Evolutionary conservation across 2,113 vertebrate species (phyloP), one percentile per base, ranked within the genome.

Genomic region (Fulica atra): DNA sequence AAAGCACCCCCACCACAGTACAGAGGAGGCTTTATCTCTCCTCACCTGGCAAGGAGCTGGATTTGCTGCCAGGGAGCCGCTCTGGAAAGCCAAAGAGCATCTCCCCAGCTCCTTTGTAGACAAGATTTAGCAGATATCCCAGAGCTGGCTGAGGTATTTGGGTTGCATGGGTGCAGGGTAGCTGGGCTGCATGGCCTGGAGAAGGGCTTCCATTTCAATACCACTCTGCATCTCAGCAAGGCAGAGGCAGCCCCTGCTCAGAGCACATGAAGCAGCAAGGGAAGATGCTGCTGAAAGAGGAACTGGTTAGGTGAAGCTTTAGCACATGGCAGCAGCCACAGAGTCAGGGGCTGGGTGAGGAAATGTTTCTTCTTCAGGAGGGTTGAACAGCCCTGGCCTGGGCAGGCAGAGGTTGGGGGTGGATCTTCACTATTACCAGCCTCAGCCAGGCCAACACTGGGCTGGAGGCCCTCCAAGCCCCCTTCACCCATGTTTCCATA

Each of bases 11-110:
- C 18, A 46, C 44, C 44, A 18, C 17, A 46, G 44, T 18, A 19
- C 44, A 46, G 44, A 46, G 44, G 17, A 46, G 16, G 8, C 28
- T 31, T 26, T 10, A 33, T 9, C 11, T 36, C 42, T n/a, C 25
- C 23, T 16, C 31, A 6, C 7, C 5, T 0, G 1, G 13, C 2
- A 3, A 56, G 1, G 29, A 65, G 26, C 35, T 0, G 0, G 23
- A 16, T 31, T 29, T 17, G 8, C 18, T 42, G 15, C 46, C 35
- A 2, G 0, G 51, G 65, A 31, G 63, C 15, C 33, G 15, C 42
- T 61, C n/a, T 28, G 4, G 44, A 36, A 50, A 24, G 16, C 7
- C 31, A 33, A 24, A 53, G 29, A 50, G 17, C 2, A 0, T 70
- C 60, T 31, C 38, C 19, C 16, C n/a, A 42, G 0, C 33, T 51